phyloP scores from a whole-genome alignment of 2,797 vertebrate genomes.

The Oreochromis grahami region DNA sequence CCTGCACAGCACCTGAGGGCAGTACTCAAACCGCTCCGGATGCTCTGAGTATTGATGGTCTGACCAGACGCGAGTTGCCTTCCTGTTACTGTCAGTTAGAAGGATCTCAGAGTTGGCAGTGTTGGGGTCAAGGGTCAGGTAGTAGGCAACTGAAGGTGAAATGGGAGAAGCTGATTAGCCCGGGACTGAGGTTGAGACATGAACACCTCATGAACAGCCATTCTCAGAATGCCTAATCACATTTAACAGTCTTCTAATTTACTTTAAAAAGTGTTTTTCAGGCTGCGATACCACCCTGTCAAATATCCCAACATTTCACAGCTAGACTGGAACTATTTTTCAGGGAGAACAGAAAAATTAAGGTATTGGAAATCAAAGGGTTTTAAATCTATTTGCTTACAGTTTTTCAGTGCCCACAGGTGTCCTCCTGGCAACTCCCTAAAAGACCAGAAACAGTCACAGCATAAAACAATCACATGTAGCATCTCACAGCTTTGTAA shows the following conservation, averaged over 20 bases:
- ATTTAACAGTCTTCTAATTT: neutral
- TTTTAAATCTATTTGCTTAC: neutral
- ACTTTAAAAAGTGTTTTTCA: neutral
- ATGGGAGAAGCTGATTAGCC: neutral
- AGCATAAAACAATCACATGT: neutral
- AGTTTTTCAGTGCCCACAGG: constrained; percentile 44
- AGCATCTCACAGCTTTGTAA: neutral
- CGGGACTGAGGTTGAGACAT: neutral
- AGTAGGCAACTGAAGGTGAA: constrained; percentile 40
- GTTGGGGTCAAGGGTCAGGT: constrained; percentile 65
- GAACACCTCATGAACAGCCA: neutral
- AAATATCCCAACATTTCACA: fast-evolving
- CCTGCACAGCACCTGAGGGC: constrained; percentile 64
- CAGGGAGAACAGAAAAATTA: neutral
- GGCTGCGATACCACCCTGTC: neutral
- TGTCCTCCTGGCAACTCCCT: constrained; percentile 6
- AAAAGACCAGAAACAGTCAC: neutral
- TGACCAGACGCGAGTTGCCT: constrained; percentile 34
- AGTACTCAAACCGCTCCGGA: constrained; percentile 31
- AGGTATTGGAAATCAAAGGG: neutral
- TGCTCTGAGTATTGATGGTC: neutral
- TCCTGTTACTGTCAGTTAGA: constrained; percentile 35
- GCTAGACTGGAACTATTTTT: neutral
- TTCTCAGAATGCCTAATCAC: neutral
- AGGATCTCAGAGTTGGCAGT: constrained; percentile 58